Conservation (phyloP, 2,113 vertebrate species). For the Sus scrofa region T2T-Sscrofa CM000824.6:76297001-76297500, state of each 20-base stretch:
- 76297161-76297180: slow-evolving; percentile 36
- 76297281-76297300: slow-evolving; percentile 53
- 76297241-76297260: slow-evolving; percentile 41
- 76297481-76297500: slow-evolving; percentile 46
- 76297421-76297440: not conserved
- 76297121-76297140: not conserved
- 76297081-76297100: slow-evolving; percentile 35
- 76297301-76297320: not conserved
- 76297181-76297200: slow-evolving; percentile 40
- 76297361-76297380: not conserved
- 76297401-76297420: not conserved
- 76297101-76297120: slow-evolving; percentile 38
- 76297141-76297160: slow-evolving; percentile 65
- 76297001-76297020: slow-evolving; percentile 56
- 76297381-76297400: not conserved
- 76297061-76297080: slow-evolving; percentile 60
- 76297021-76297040: slow-evolving; percentile 36
- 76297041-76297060: slow-evolving; percentile 51
- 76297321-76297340: not conserved
- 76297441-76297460: not conserved
- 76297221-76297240: slow-evolving; percentile 28
- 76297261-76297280: slow-evolving; percentile 54
- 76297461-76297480: not conserved
- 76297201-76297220: slow-evolving; percentile 16
- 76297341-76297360: not conserved